Evolutionary conservation across 1,140 invertebrate genomes (phyloP), one percentile per base, ranked within the genome.

Genomic region (Melitaea cinxia): DNA sequence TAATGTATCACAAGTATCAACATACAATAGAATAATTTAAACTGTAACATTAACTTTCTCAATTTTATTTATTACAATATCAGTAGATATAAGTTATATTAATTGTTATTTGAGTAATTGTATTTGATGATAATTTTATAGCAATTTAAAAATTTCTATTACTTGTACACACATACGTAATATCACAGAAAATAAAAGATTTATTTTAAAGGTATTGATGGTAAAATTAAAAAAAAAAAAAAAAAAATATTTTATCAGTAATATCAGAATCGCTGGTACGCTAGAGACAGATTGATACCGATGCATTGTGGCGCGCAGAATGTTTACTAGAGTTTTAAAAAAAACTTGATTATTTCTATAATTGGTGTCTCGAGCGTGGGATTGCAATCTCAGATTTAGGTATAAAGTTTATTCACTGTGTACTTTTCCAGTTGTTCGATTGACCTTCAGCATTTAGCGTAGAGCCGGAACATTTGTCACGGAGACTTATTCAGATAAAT

Each of bases 381-480:
- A 88, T 87, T 86, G 83, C 76, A 72, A 78, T 66, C 73, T 64
- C 66, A 81, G 72, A 78, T 84, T 88, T 85, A 83, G 77, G 75
- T 85, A 85, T 80, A 79, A 85, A 86, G 69, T 85, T 86, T 82
- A 84, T 86, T 81, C 75, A 72, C 72, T 70, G 69, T 71, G 75
- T 85, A 88, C 85, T 84, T 89, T 86, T 85, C 83, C 79, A 85
- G 73, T 63, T 49, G 57, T 70, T 54, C 61, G 55, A 53, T 30
- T 79, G 83, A 84, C 83, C 85, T 85, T 88, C 85, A 80, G 73
- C 65, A 75, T 77, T 85, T 80, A 84, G 68, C 74, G 76, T 77
- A 75, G 61, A 80, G 67, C 72, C 78, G 75, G 76, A 78, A 78
- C 75, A 80, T 84, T 85, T 78, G 68, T 77, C 74, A 70, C 62